These are phyloP conservation scores for Lamprologus callipterus DNA, from an alignment of 2,113 vertebrate species.

Conservation along the genomic window DNA sequence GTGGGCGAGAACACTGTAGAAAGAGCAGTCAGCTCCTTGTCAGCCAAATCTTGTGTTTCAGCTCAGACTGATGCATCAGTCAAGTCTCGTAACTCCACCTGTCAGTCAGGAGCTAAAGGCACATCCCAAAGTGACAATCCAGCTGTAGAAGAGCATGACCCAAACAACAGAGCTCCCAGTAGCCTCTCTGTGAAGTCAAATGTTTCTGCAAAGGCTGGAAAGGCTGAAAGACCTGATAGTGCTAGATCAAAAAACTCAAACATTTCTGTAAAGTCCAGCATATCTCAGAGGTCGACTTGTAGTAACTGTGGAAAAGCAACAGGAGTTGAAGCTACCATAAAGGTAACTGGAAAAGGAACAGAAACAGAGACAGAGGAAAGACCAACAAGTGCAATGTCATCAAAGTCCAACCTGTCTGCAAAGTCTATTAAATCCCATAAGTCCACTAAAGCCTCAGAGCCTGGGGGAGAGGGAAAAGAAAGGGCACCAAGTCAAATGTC, in stretches of 20 bases:
- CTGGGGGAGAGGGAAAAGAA: background rate
- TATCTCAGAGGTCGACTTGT: conserved; percentile 1
- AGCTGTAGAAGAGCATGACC: background rate
- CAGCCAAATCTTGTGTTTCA: conserved; percentile 28
- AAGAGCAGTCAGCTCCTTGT: conserved; percentile 27
- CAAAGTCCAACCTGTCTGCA: conserved; percentile 29
- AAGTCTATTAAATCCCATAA: conserved; percentile 30
- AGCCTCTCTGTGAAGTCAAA: conserved; percentile 13
- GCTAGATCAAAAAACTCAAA: conserved; percentile 20
- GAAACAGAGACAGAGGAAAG: background rate
- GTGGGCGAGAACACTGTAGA: background rate
- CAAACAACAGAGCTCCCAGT: background rate
- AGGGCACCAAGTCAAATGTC: conserved; percentile 33
- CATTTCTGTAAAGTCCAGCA: background rate
- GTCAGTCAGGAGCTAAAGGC: background rate
- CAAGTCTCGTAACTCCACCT: conserved; percentile 5
- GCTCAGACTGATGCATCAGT: background rate
- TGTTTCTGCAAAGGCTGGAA: background rate
- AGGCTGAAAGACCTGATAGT: conserved; percentile 9
- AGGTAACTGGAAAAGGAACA: background rate
- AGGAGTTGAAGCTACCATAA: background rate
- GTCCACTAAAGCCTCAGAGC: background rate
- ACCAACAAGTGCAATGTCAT: conserved; percentile 17
- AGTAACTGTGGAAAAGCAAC: background rate
- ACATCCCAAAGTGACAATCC: background rate